Base-by-base conservation (phyloP, 37 sponge, comb jelly and placozoan species). In the Hexactinellida sp. region DNA sequence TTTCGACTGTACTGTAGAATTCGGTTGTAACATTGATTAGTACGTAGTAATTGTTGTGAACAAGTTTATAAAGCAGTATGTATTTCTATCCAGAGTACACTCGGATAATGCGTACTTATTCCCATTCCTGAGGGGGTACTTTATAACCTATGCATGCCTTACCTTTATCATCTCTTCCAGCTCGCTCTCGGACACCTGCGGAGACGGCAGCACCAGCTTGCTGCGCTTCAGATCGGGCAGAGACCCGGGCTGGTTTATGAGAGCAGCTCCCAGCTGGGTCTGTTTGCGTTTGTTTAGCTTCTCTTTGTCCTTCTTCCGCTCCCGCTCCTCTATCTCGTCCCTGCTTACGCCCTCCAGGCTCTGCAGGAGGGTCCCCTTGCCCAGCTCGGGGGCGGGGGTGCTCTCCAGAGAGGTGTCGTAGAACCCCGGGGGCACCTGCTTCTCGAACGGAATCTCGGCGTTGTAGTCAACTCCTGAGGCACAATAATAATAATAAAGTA, bases 381-480 rank as follows among this genome's bases (percentile, higher is more conserved):
- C 92, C 84, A 91, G 84, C 54, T 89, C 92, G 7, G 86, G 84
- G 0, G 37, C 71, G 28, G 90, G 89, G 36, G 82, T n/a, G 0
- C 25, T 39, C 37, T 97, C 98, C 82, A 54, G 86, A 0, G 92
- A 85, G 24, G 89, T 88, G 88, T 97, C 98, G 36, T 93, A 92
- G 88, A 97, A 97, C 38, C 98, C 98, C 0, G 89, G 87, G 16
- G 98, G 91, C 0, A 93, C 93, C 86, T 95, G 91, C 90, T 97
- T 97, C 86, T 93, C 94, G 89, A 97, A 97, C 9, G 98, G 98
- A 71, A 97, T 93, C 88, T 97, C 97, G 37, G 85, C 86, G 38
- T 88, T 90, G 90, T 97, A 97, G 86, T 97, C 94, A 7, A 95
- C 87, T 21, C 86, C 88, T 36, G 91, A 5, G 13, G 13, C 13